These are phyloP conservation scores for Myripristis murdjan DNA, from an alignment of 2,797 vertebrate genomes.

Conservation along the genomic window DNA sequence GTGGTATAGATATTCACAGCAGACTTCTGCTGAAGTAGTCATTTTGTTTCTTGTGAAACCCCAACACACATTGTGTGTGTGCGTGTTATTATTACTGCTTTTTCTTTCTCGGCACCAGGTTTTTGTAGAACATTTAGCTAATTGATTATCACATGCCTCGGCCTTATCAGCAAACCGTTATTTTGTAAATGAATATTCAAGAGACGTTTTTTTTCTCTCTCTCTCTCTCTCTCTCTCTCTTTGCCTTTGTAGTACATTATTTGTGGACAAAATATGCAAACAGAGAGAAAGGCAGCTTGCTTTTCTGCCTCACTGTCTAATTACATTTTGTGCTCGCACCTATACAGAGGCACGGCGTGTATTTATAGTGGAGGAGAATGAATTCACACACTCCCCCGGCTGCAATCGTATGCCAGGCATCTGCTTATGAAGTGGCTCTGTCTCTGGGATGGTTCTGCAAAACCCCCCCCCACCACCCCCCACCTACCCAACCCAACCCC, in stretches of 20 bases:
- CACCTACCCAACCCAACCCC: too few species aligned
- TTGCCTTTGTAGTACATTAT: constrained; percentile 76
- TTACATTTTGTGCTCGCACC: constrained; percentile 80
- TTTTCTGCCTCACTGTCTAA: constrained; percentile 74
- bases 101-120: constrained; percentile 53
- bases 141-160: constrained; percentile 84
- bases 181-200: constrained; percentile 85
- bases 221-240: constrained; percentile 23
- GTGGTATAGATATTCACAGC: constrained; percentile 60
- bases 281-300: constrained; percentile 68
- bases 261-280: constrained; percentile 82
- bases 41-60: constrained; percentile 64
- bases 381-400: constrained; percentile 75
- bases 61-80: constrained; percentile 40
- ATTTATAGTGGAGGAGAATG: constrained; percentile 77
- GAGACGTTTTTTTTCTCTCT: constrained; percentile 44
- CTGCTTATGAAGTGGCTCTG: constrained; percentile 79
- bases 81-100: constrained; percentile 52
- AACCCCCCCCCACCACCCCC: not conserved
- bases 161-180: constrained; percentile 83
- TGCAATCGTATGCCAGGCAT: constrained; percentile 76
- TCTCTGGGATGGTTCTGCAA: constrained; percentile 67
- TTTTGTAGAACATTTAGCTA: constrained; percentile 84
- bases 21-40: constrained; percentile 78
- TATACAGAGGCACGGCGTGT: constrained; percentile 67